phyloP scores from a whole-genome alignment of 2,113 vertebrate species.

The Platycercus adscitus region DNA sequence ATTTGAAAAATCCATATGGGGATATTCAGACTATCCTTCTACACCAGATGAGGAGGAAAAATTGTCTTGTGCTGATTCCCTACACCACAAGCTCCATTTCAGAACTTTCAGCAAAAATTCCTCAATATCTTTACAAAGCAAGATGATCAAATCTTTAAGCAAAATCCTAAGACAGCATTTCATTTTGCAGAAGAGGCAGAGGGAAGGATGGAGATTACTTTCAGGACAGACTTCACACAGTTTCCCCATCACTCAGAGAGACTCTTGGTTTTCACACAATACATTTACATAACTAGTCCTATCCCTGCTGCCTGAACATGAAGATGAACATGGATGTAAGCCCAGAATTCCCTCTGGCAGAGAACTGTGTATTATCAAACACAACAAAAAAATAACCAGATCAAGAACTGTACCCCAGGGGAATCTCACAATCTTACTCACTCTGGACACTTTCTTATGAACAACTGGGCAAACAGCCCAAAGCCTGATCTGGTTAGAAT shows the following conservation, averaged over 20 bases:
- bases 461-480: slow-evolving; percentile 64
- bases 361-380: slow-evolving; percentile 56
- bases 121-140: not conserved
- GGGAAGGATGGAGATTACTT: not conserved
- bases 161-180: not conserved
- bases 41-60: not conserved
- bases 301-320: not conserved
- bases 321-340: slow-evolving; percentile 37
- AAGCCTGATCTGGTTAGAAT: slow-evolving; percentile 61
- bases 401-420: slow-evolving; percentile 37
- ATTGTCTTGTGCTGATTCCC: not conserved
- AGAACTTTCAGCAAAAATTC: not conserved
- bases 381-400: slow-evolving; percentile 37
- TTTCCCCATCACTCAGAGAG: not conserved
- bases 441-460: slow-evolving; percentile 52
- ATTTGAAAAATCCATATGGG: not conserved
- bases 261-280: not conserved
- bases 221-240: not conserved
- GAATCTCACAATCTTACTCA: slow-evolving; percentile 35
- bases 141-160: not conserved
- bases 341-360: slow-evolving; percentile 50
- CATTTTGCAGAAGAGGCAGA: not conserved
- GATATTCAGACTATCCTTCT: not conserved
- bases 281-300: not conserved
- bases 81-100: not conserved